A percentile compares a stretch with the other conserved stretches of the same genome.
phyloP scores from a whole-genome alignment of 2,888 invertebrate genomes.

The Pyrochroa serraticornis region DNA sequence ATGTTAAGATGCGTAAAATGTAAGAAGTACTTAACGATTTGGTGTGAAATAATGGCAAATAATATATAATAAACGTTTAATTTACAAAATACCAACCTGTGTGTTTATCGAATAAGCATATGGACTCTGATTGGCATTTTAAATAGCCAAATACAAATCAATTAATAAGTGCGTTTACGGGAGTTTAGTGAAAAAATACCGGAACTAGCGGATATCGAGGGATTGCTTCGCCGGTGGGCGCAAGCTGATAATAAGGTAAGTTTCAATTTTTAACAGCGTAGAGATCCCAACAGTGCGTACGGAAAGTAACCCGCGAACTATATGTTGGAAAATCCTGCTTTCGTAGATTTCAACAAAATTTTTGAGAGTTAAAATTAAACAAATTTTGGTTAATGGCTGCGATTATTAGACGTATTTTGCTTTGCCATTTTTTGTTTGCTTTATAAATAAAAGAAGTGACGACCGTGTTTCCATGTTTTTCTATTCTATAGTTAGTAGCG shows the following conservation, averaged over 20 bases:
- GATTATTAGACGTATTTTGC: too few species aligned
- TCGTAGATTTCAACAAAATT: too few species aligned
- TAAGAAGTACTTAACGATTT: constrained; percentile 57
- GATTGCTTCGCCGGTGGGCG: too few species aligned
- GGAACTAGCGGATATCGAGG: too few species aligned
- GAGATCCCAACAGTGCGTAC: too few species aligned
- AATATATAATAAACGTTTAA: constrained; percentile 58
- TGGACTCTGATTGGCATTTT: constrained; percentile 50
- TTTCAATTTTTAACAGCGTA: too few species aligned
- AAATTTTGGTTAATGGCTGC: constrained; percentile 2
- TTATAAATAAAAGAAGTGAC: background rate
- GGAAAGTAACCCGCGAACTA: too few species aligned
- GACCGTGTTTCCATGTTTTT: background rate
- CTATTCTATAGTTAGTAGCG: background rate
- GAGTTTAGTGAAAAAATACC: constrained; percentile 8
- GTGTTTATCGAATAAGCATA: constrained; percentile 54
- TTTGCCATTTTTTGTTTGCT: background rate
- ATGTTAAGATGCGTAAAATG: constrained; percentile 54
- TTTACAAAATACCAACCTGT: constrained; percentile 54
- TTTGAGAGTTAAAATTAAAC: background rate
- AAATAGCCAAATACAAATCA: constrained; percentile 32
- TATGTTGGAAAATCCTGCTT: too few species aligned
- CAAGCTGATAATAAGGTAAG: too few species aligned
- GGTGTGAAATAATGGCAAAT: constrained; percentile 59
- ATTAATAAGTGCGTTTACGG: constrained; percentile 24